Conservation (phyloP, 37 sponge, comb jelly and placozoan genomes). For the Amphimedon queenslandica region DNA sequence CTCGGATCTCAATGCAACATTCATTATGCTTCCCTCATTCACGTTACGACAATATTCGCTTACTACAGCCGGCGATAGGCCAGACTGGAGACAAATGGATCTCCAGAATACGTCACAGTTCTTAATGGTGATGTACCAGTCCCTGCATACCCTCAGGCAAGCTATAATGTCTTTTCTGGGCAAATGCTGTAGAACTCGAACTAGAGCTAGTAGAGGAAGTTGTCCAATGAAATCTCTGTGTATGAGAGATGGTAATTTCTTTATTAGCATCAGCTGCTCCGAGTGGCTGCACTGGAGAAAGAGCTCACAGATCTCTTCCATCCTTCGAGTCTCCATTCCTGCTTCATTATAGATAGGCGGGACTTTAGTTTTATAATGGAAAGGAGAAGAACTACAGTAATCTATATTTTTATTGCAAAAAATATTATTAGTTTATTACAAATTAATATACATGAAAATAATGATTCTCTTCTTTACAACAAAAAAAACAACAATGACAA, state of each 20-base stretch:
- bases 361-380: too few species aligned
- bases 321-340: too few species aligned
- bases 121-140: constrained; percentile 28
- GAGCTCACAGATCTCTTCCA: constrained; percentile 9
- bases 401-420: too few species aligned
- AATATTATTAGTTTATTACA: too few species aligned
- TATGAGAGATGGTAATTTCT: constrained; percentile 10
- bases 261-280: constrained; percentile 33
- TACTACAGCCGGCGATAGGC: too few species aligned
- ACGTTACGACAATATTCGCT: neutral
- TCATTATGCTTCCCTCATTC: neutral
- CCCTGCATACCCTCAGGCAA: constrained; percentile 38
- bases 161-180: constrained; percentile 14
- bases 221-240: constrained; percentile 41
- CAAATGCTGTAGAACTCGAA: constrained; percentile 24
- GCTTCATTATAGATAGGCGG: too few species aligned
- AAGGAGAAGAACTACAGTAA: too few species aligned
- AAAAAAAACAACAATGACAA: too few species aligned
- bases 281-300: constrained; percentile 31
- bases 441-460: too few species aligned
- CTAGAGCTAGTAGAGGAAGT: constrained; percentile 10
- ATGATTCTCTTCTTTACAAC: too few species aligned
- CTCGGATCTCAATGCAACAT: neutral
- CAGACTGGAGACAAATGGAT: neutral
- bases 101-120: constrained; percentile 26